These are phyloP conservation scores for Labeo rohita DNA, from an alignment of 2,113 vertebrate species.

Conservation along the genomic window DNA sequence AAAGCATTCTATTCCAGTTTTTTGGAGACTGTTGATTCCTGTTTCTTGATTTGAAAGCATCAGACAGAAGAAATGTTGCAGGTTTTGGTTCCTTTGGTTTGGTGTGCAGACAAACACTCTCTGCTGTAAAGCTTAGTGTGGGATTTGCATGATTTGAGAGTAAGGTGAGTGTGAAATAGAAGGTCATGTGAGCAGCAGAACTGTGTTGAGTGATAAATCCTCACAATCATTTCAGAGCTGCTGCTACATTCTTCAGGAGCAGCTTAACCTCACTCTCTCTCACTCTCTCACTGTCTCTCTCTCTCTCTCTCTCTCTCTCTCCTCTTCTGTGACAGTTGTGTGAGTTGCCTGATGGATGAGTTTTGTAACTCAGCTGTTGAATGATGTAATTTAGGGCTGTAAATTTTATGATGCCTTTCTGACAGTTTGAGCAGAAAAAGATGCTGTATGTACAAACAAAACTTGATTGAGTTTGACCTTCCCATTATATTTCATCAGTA, in stretches of 20 bases:
- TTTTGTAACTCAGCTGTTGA: not conserved
- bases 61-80: not conserved
- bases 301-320: no score
- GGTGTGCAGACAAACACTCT: constrained; percentile 17
- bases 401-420: not conserved
- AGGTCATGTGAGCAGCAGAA: not conserved
- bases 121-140: constrained; percentile 54
- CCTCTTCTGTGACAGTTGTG: not conserved
- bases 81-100: constrained; percentile 48
- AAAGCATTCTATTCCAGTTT: not conserved
- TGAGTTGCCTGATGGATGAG: constrained; percentile 8
- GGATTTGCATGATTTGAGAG: constrained; percentile 63
- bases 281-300: no score
- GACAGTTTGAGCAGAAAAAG: constrained; percentile 11
- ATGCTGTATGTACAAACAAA: constrained; percentile 27
- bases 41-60: not conserved
- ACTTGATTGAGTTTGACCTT: not conserved
- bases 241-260: not conserved
- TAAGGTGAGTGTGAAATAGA: constrained; percentile 9
- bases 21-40: not conserved
- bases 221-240: not conserved
- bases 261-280: not conserved
- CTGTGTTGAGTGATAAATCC: constrained; percentile 26
- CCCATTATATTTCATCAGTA: not conserved
- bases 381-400: constrained; percentile 27